Percentiles rank a stretch among this genome's conserved stretches.
phyloP scores from a whole-genome alignment of 2,113 vertebrate species.

The Toxotes jaculatrix region DNA sequence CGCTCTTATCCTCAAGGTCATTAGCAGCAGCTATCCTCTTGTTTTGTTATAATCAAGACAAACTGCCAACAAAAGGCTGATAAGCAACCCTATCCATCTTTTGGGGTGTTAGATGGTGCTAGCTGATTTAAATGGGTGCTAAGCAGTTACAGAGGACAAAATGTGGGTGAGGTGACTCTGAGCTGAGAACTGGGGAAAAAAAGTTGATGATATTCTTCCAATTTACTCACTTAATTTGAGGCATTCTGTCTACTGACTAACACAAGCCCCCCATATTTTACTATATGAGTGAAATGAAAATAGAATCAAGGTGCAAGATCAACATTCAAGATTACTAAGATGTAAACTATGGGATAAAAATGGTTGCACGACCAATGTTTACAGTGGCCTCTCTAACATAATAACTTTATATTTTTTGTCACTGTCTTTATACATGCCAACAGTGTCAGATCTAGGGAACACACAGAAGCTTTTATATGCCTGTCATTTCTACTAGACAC shows the following conservation, averaged over 20 bases:
- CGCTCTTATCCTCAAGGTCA: constrained; percentile 67
- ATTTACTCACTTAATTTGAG: background rate
- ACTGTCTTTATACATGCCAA: no score
- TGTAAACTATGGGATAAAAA: no score
- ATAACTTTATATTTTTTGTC: no score
- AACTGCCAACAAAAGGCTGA: constrained; percentile 76
- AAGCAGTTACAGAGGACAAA: constrained; percentile 60
- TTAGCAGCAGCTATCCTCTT: constrained; percentile 62
- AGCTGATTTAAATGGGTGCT: constrained; percentile 69
- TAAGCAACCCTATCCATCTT: constrained; percentile 78
- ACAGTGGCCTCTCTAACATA: no score
- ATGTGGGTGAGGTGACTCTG: constrained; percentile 29
- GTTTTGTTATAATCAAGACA: constrained; percentile 76
- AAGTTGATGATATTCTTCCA: background rate
- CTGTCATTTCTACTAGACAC: no score
- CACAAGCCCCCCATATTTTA: no score
- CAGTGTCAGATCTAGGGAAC: no score
- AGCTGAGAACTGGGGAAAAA: background rate
- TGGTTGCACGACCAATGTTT: no score
- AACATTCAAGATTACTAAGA: no score
- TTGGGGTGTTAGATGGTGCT: constrained; percentile 28
- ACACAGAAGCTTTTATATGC: no score
- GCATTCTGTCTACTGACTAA: background rate
- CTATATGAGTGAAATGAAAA: no score
- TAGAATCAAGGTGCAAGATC: no score